Conservation (phyloP, 2,888 invertebrate genomes). For the Acanthosepion pharaonis region DNA sequence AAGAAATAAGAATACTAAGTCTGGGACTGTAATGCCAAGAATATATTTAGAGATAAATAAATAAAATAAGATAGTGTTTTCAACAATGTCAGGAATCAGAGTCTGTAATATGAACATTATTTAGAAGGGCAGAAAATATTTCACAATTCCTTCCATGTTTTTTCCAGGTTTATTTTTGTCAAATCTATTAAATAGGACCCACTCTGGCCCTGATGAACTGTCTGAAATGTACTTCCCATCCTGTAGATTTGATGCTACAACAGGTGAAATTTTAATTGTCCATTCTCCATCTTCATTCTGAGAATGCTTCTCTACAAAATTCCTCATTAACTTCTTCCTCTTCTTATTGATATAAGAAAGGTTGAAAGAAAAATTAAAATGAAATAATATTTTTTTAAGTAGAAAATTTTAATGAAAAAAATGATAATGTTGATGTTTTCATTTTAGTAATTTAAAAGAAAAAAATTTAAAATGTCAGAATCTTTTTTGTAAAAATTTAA, state of each 20-base stretch:
- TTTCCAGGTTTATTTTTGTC: conserved; percentile 43
- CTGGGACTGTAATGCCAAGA: no score
- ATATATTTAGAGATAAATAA: no score
- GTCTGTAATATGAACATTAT: background rate
- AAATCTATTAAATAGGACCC: conserved; percentile 44
- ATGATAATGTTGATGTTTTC: no score
- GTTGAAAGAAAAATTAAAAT: no score
- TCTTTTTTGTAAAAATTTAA: no score
- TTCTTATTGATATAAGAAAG: background rate
- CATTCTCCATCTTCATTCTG: conserved; percentile 6
- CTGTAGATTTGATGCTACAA: conserved; percentile 43
- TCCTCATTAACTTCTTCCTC: conserved; percentile 25
- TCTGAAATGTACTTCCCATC: conserved; percentile 24
- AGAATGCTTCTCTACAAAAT: conserved; percentile 45
- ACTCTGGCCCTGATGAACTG: conserved; percentile 12
- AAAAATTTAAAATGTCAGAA: no score
- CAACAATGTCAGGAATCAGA: no score
- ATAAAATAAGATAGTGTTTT: no score
- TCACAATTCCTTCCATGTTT: conserved; percentile 35
- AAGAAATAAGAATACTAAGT: no score
- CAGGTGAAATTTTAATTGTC: conserved; percentile 43
- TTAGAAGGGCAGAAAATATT: background rate
- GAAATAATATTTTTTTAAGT: no score
- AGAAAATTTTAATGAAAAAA: no score
- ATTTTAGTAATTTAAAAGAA: no score